Conservation (phyloP, 2,797 vertebrate genomes). For the Limnodromus scolopaceus region DNA sequence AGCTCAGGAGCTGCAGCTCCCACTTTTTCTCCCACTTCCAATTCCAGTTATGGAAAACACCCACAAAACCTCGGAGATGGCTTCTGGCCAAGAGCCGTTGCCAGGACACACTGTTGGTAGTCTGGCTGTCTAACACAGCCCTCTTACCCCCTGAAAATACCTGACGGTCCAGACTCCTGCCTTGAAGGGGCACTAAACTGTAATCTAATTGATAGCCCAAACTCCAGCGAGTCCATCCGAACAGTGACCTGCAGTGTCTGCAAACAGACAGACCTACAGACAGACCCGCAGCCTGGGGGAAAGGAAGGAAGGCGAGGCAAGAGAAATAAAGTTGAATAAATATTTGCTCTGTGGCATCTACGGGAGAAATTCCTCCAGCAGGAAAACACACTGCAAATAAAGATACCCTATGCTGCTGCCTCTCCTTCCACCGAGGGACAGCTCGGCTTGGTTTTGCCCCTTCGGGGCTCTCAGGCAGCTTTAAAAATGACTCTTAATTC, state of each 20-base stretch:
- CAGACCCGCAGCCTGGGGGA: not conserved
- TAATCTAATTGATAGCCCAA: not conserved
- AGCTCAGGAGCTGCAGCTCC: not conserved
- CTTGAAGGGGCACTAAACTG: not conserved
- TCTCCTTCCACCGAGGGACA: not conserved
- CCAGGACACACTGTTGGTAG: not conserved
- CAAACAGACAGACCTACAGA: not conserved
- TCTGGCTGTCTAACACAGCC: not conserved
- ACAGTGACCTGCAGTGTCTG: constrained; percentile 45
- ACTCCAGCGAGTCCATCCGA: not conserved
- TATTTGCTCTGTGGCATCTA: constrained; percentile 63
- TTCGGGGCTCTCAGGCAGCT: not conserved
- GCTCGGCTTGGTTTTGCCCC: not conserved
- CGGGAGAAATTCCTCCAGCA: constrained; percentile 31
- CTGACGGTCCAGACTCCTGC: fast-evolving
- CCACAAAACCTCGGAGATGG: not conserved
- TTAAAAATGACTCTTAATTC: not conserved
- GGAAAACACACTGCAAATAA: constrained; percentile 49
- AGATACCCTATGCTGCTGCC: constrained; percentile 30
- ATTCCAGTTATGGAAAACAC: not conserved
- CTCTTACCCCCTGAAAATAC: not conserved
- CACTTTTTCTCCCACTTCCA: not conserved
- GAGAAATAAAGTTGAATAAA: constrained; percentile 53
- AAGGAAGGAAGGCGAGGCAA: not conserved
- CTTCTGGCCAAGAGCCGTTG: not conserved